Evolutionary conservation across 2,888 invertebrate species (phyloP), one percentile per base, ranked within the genome.

Genomic region (Ophion ellenae): DNA sequence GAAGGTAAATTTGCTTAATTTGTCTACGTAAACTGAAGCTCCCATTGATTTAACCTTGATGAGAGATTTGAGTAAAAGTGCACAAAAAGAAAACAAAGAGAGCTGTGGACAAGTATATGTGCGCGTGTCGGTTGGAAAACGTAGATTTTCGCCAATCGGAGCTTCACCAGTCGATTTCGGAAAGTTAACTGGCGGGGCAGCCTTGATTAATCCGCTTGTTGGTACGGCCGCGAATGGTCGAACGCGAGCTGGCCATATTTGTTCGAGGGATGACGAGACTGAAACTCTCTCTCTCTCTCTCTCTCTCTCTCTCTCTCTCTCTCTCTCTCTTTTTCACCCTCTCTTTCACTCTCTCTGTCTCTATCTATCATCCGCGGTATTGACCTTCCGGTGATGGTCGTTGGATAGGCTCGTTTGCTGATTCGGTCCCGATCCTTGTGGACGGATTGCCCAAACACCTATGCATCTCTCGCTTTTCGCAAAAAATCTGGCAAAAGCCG

Each of bases 1-100:
- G 53, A 66, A 73, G 81, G 69, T 71, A 83, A 85, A 88, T 85
- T 88, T 86, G 84, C 78, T 81, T 84, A 74, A 90, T 85, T 86
- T 87, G 82, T 81, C 77, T 85, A 66, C 36, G 80, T 85, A 85
- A 85, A 87, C 79, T 80, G 82, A 74, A 81, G 53, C 84, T 61
- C 53, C 78, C 85, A 86, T 87, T 80, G 85, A 88, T 87, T 89
- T 84, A 87, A 86, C 81, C 80, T 53, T 17, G 53, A 53, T 70
- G 70, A 24, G 63, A 53, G 45, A 61, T 36, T 75, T n/a, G 61
- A 20, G 32, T 0, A 45, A 75, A 75, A 53, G 53, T 57, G 66
- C n/a, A 32, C 14, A 53, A 6, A 24, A 57, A 28, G 45, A 45
- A 20, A 3, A 69, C 45, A 24, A 67, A 59, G 24, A 36, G 64